Evolutionary conservation across 2,888 invertebrate species (phyloP).

Genomic region (Automeris io): DNA sequence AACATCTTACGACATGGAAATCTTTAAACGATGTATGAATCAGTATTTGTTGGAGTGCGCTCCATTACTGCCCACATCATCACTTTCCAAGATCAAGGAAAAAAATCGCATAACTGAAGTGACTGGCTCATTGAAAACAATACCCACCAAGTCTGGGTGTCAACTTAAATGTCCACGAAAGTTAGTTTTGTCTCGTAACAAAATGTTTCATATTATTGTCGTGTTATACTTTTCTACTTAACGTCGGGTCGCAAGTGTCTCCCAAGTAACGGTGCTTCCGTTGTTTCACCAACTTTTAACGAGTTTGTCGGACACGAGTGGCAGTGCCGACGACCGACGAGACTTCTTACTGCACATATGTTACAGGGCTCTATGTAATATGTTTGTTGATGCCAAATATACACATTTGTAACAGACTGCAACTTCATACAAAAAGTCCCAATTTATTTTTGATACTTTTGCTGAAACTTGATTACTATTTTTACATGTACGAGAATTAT

Average conservation of each 20-base stretch:
- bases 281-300: constrained; percentile 74
- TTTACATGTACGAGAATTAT: no score
- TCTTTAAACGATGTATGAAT: no score
- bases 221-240: constrained; percentile 70
- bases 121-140: constrained; percentile 3
- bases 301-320: constrained; percentile 71
- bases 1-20: no score
- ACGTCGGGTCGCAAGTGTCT: constrained; percentile 68
- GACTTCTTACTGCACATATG: constrained; percentile 42
- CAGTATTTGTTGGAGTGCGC: no score
- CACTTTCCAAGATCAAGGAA: no score
- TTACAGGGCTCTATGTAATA: constrained; percentile 17
- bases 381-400: background rate
- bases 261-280: constrained; percentile 56
- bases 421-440: background rate
- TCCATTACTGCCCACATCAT: no score
- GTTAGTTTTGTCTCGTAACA: constrained; percentile 42
- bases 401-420: constrained; percentile 1
- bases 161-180: constrained; percentile 46
- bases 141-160: constrained; percentile 21
- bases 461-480: no score
- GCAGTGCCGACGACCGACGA: constrained; percentile 38
- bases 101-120: no score
- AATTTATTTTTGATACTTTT: no score
- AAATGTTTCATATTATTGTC: constrained; percentile 31